These are phyloP conservation scores for Clupea harengus DNA, from an alignment of 2,113 vertebrate species.

Conservation along the genomic window DNA sequence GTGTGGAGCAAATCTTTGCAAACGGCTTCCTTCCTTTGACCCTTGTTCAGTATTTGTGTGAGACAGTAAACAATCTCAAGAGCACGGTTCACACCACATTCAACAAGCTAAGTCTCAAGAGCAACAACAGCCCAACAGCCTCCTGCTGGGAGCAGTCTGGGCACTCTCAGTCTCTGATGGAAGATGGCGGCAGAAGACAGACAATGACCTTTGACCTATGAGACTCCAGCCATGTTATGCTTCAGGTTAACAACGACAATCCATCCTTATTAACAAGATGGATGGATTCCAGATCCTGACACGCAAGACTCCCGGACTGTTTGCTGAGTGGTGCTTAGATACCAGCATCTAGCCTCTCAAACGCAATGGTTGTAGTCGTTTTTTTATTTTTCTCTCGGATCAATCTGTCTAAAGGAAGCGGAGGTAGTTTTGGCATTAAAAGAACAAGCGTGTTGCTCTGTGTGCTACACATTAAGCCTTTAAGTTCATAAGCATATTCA, in stretches of 20 bases:
- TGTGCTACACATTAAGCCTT: background rate
- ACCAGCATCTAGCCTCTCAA: background rate
- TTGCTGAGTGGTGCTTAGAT: background rate
- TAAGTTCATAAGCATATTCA: background rate
- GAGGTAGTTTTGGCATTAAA: background rate
- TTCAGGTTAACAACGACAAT: slow-evolving; percentile 41
- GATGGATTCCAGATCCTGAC: slow-evolving; percentile 46
- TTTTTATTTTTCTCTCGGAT: background rate
- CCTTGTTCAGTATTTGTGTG: background rate
- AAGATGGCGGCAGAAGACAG: background rate
- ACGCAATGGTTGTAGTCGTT: background rate
- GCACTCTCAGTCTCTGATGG: background rate
- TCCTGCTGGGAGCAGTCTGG: background rate
- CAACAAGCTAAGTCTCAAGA: background rate
- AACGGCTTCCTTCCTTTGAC: too few relatives aligned
- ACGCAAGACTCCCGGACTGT: background rate
- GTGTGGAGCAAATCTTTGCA: too few relatives aligned
- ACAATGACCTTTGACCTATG: slow-evolving; percentile 37
- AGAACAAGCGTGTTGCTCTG: background rate
- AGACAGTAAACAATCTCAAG: background rate
- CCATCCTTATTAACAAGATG: slow-evolving; percentile 55
- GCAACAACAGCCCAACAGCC: background rate
- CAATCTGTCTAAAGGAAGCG: background rate
- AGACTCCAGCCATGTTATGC: slow-evolving; percentile 42
- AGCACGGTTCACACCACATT: background rate